phyloP scores from a whole-genome alignment of 2,113 vertebrate species.

The Symphodus melops region DNA sequence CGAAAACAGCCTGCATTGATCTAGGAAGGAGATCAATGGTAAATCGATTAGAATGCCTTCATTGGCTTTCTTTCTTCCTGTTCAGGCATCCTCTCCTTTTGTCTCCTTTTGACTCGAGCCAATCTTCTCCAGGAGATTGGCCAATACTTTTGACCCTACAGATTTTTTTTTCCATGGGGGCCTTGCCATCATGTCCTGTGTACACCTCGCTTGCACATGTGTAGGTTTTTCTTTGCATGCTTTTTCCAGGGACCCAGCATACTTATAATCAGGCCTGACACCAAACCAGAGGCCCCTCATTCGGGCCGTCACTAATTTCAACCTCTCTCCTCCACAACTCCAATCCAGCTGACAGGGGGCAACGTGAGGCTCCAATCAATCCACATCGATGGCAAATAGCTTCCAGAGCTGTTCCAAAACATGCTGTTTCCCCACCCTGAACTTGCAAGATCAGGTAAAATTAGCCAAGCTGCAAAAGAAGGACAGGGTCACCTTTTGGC shows the following conservation, averaged over 20 bases:
- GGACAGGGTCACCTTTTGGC: constrained; percentile 47
- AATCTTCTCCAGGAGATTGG: constrained; percentile 13
- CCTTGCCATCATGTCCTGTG: constrained; percentile 42
- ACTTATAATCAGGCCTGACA: constrained; percentile 82
- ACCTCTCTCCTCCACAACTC: constrained; percentile 48
- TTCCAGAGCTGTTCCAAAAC: constrained; percentile 81
- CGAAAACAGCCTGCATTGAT: constrained; percentile 37
- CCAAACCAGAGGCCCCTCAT: constrained; percentile 71
- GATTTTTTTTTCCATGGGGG: constrained; percentile 56
- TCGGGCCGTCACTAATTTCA: constrained; percentile 70
- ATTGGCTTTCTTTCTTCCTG: constrained; percentile 27
- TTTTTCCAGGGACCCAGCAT: constrained; percentile 58
- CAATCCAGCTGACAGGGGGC: constrained; percentile 72
- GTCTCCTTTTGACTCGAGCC: constrained; percentile 18
- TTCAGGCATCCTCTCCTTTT: constrained; percentile 8
- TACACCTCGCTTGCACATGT: constrained; percentile 26
- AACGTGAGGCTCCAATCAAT: constrained; percentile 75
- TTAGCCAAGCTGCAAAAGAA: constrained; percentile 58
- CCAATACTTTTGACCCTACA: constrained; percentile 35
- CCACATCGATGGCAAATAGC: constrained; percentile 82
- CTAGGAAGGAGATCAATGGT: constrained; percentile 26
- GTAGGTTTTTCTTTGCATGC: constrained; percentile 38
- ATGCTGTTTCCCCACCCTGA: constrained; percentile 74
- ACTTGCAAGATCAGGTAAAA: constrained; percentile 76
- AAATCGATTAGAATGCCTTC: constrained; percentile 44